Evolutionary conservation across 2,888 invertebrate species (phyloP), one percentile per base, ranked within the genome.

Genomic region (Smittia aterrima): DNA sequence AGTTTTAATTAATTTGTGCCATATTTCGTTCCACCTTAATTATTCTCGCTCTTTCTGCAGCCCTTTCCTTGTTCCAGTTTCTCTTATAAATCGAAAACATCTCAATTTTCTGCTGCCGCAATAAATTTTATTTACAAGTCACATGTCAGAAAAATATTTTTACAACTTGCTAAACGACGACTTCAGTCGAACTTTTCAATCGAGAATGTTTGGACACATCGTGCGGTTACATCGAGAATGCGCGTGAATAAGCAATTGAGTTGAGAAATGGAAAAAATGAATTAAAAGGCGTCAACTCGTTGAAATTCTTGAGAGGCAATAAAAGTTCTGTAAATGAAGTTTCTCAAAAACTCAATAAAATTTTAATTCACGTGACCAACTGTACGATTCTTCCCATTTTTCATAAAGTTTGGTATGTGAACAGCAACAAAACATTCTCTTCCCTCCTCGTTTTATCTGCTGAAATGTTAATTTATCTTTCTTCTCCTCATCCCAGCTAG

Each of bases 401-500:
- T 20, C 22, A 58, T 58, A 58, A 20, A 1, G 58, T 9, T 58
- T 58, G n/a, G 3, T 4, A 18, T 18, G 9, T 22, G 6, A 7
- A 22, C 58, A 58, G 2, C 58, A 58, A 58, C 18, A 20, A 11
- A 7, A 18, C 6, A 1, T 7, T 47, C 53, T 1, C 9, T 18
- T n/a, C 47, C 18, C 22, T 58, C 22, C 4, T 32, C 18, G 22
- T 18, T 18, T 58, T 58, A 58, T 58, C 58, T 6, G 16, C 16
- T 58, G 18, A 58, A 58, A 58, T 58, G 58, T 58, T 58, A 58
- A 58, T 58, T 58, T 58, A 58, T 58, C 58, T 58, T 58, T 22
- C 4, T 47, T 3, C 22, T 18, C 4, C 6, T 18, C 20, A 22
- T 1, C 20, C 20, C 64, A 25, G 40, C 22, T 40, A 47, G 32